Evolutionary conservation across 2,797 vertebrate species (phyloP).

Genomic region (Lithobates pipiens): DNA sequence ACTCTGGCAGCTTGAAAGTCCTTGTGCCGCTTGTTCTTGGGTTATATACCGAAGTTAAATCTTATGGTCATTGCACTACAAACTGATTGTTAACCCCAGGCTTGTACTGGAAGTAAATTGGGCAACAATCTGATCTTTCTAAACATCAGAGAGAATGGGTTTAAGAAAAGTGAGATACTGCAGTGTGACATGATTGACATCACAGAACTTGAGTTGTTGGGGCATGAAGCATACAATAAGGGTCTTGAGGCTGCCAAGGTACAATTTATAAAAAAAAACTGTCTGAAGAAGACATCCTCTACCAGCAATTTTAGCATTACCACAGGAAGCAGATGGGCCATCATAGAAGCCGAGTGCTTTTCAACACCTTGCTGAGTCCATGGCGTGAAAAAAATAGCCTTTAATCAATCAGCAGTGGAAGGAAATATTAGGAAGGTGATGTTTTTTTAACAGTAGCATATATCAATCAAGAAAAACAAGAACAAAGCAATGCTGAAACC

Average conservation of each 20-base stretch:
- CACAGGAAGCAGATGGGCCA: not conserved
- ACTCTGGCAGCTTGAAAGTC: not conserved
- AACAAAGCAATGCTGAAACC: slow-evolving; percentile 11
- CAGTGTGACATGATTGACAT: not conserved
- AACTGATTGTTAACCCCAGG: not conserved
- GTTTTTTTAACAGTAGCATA: not conserved
- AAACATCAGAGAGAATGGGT: not conserved
- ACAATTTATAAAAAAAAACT: not conserved
- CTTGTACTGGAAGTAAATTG: not conserved
- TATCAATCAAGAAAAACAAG: slow-evolving; percentile 8
- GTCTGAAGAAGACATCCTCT: not conserved
- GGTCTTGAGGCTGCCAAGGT: not conserved
- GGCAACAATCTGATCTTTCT: not conserved
- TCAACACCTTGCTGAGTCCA: not conserved
- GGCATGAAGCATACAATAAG: not conserved
- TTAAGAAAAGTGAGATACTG: too few species aligned
- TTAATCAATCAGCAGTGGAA: not conserved
- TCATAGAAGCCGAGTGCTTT: not conserved
- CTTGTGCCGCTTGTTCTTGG: too few species aligned
- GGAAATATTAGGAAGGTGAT: not conserved
- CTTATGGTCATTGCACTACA: not conserved
- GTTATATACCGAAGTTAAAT: not conserved
- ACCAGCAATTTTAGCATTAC: not conserved
- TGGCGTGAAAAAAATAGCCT: not conserved
- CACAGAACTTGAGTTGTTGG: not conserved